phyloP scores from a whole-genome alignment of 1,140 invertebrate species.

The Eubasilissa regina region DNA sequence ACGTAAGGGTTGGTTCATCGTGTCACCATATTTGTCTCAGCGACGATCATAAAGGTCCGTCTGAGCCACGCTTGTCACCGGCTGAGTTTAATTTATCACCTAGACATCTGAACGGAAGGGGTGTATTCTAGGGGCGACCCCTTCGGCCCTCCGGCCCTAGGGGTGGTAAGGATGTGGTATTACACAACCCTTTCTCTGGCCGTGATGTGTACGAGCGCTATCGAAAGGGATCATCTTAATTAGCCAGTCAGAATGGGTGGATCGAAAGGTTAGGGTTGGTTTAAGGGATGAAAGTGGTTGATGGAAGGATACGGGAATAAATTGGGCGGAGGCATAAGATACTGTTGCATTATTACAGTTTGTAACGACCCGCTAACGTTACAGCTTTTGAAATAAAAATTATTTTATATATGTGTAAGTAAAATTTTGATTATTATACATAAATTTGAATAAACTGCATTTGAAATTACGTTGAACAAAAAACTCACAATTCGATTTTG shows the following conservation, averaged over 20 bases:
- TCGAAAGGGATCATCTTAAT: slow-evolving; percentile 58
- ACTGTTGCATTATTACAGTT: slow-evolving; percentile 12
- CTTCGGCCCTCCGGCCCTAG: slow-evolving; percentile 18
- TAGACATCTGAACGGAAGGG: slow-evolving; percentile 16
- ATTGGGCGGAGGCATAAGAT: neutral
- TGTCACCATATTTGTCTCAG: slow-evolving; percentile 30
- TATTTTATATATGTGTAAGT: too few species aligned
- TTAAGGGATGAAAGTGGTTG: slow-evolving; percentile 16
- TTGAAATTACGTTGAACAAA: too few species aligned
- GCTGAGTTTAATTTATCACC: slow-evolving; percentile 53
- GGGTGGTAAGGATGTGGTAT: neutral
- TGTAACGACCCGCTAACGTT: neutral
- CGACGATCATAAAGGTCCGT: slow-evolving; percentile 13
- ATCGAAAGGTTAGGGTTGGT: slow-evolving; percentile 21
- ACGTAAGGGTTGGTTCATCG: neutral
- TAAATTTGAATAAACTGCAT: too few species aligned
- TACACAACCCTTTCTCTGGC: slow-evolving; percentile 25
- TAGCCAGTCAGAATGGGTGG: slow-evolving; percentile 52
- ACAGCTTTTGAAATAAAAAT: too few species aligned
- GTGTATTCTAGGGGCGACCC: neutral
- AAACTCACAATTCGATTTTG: too few species aligned
- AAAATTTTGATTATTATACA: too few species aligned
- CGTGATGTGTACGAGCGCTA: slow-evolving; percentile 52
- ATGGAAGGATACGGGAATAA: slow-evolving; percentile 18
- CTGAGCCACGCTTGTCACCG: slow-evolving; percentile 40